phyloP scores from a whole-genome alignment of 2,797 vertebrate genomes.

The Tarsius wallacei region DNA sequence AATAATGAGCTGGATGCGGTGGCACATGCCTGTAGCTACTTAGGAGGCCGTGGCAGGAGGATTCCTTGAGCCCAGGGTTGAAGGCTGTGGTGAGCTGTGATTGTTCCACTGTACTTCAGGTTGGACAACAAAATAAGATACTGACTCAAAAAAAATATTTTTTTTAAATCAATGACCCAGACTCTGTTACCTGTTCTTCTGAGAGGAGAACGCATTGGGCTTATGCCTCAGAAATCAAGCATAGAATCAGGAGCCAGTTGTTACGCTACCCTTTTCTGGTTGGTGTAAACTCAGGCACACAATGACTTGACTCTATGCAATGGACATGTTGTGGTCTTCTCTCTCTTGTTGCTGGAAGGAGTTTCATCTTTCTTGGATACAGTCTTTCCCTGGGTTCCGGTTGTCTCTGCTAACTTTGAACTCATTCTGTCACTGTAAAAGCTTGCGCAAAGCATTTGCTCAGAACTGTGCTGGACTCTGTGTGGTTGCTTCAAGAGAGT shows the following conservation, averaged over 20 bases:
- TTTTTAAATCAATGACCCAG: too few species aligned
- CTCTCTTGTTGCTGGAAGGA: background rate
- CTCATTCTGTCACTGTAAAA: background rate
- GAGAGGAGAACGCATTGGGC: background rate
- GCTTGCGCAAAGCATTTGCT: background rate
- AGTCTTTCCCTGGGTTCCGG: background rate
- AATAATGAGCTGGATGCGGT: too few species aligned
- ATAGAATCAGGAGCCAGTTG: background rate
- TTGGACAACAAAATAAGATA: too few species aligned
- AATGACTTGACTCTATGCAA: background rate
- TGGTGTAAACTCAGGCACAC: background rate
- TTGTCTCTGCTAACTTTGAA: background rate
- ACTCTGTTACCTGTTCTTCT: background rate
- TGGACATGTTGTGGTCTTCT: background rate
- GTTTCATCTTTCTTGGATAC: background rate
- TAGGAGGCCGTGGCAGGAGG: too few species aligned
- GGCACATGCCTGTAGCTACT: too few species aligned
- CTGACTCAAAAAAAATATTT: too few species aligned
- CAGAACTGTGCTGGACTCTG: slow-evolving; percentile 29
- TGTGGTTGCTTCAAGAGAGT: background rate
- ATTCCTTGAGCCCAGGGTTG: too few species aligned
- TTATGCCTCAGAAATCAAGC: background rate
- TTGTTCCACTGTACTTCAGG: too few species aligned
- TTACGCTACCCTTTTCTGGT: background rate
- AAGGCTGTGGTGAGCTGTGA: too few species aligned